These are phyloP conservation scores for Melanotaenia duboulayi DNA, from an alignment of 2,113 vertebrate species.

Conservation along the genomic window DNA sequence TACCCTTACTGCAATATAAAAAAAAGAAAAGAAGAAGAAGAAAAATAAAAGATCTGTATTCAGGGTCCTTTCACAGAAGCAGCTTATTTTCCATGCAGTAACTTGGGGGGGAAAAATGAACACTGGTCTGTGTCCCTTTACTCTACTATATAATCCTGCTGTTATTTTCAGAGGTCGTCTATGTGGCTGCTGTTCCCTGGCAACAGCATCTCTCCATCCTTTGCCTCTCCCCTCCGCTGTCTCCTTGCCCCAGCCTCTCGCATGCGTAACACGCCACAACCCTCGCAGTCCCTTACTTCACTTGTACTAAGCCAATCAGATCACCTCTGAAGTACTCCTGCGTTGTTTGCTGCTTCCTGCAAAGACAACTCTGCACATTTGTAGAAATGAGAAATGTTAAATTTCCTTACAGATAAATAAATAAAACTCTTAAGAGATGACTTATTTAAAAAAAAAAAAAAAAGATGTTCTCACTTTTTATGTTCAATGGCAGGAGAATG, in stretches of 20 bases:
- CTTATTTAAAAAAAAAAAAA: too few relatives aligned
- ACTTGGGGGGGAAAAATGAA: slow-evolving; percentile 28
- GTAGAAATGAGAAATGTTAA: too few relatives aligned
- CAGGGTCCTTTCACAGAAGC: slow-evolving; percentile 11
- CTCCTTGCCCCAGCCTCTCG: slow-evolving; percentile 27
- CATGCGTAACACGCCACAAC: slow-evolving; percentile 23
- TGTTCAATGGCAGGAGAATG: slow-evolving; percentile 8
- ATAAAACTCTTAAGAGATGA: too few relatives aligned
- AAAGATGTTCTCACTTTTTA: neutral
- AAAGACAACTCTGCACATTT: neutral
- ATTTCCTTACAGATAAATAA: too few relatives aligned
- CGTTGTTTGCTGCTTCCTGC: neutral
- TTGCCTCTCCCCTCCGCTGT: slow-evolving; percentile 36
- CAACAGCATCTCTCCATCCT: slow-evolving; percentile 76
- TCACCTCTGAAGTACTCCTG: slow-evolving; percentile 10
- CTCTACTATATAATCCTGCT: slow-evolving; percentile 51
- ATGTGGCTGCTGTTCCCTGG: slow-evolving; percentile 75
- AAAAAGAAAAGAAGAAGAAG: neutral
- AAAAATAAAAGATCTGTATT: slow-evolving; percentile 5
- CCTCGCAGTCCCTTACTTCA: slow-evolving; percentile 45
- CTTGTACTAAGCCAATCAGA: slow-evolving; percentile 55
- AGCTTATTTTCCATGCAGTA: slow-evolving; percentile 35
- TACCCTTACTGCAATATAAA: slow-evolving; percentile 20
- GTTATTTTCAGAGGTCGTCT: slow-evolving; percentile 54
- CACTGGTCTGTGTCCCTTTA: slow-evolving; percentile 28